Evolutionary conservation across 2,113 vertebrate genomes (phyloP), one percentile per base, ranked within the genome.

Genomic region (Mionectes macconnelli): DNA sequence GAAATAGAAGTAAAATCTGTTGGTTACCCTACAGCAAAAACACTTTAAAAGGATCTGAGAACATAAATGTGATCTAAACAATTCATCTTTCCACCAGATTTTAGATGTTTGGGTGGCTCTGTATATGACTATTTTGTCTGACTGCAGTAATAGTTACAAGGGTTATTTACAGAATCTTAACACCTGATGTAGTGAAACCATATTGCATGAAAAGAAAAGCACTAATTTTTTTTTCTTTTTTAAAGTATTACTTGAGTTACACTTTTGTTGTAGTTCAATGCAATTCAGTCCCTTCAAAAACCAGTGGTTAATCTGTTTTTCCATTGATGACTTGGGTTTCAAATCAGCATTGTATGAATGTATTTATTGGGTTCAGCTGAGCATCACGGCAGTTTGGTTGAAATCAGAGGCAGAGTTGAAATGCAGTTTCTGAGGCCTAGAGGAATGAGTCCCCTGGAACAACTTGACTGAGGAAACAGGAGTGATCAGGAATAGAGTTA

Each of bases 251-350:
- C 9, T 5, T 2, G 10, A 64, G 28, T 81, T 87, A 17, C 8
- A 27, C 0, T 2, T 84, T 49, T 47, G 1, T n/a, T 56, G 52
- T 39, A 13, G 4, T 55, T 78, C 13, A 28, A 1, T 56, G 35
- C 49, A 33, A n/a, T 60, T 82, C 25, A 47, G 20, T 50, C 50
- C 6, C 68, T 35, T 64, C 14, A 64, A 64, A 47, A 84, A 21
- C 0, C 3, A 11, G 8, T 10, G 3, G 3, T 30, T 59, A 30
- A 28, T 39, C 21, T 22, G 6, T 35, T 86, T 75, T 79, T 75
- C 30, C 5, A 25, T 19, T 72, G 52, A 15, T 67, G 14, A 5
- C 8, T 31, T 47, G 23, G 6, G 4, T 76, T 92, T 80, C 2
- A 18, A 67, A 79, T 66, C 40, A 52, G n/a, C 39, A 25, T 19